Evolutionary conservation across 2,113 vertebrate genomes (phyloP).

Genomic region (Crotophaga sulcirostris): DNA sequence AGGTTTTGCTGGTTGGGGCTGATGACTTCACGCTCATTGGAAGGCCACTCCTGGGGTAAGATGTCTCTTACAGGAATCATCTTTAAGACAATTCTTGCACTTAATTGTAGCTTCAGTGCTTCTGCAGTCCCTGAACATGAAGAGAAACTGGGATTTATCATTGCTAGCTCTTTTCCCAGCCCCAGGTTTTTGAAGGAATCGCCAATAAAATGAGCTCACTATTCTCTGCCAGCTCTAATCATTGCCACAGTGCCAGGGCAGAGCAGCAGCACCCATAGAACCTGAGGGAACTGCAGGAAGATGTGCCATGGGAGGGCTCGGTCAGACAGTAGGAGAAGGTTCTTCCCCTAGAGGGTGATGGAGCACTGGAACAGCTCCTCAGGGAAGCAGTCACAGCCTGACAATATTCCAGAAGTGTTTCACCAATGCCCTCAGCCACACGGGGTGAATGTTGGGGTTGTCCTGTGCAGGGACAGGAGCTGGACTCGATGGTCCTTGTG

Average conservation of each 20-base stretch:
- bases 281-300: no score
- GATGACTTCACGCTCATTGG: conserved; percentile 85
- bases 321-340: no score
- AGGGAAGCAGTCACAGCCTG: no score
- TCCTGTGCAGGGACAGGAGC: no score
- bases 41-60: conserved; percentile 85
- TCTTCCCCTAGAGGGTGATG: no score
- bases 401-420: no score
- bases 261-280: not conserved
- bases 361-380: no score
- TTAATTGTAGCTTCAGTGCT: not conserved
- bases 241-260: not conserved
- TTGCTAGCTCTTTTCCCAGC: not conserved
- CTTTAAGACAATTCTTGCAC: not conserved
- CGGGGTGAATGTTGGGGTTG: no score
- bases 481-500: no score
- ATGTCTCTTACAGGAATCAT: not conserved
- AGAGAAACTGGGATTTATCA: not conserved
- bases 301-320: no score
- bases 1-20: conserved; percentile 87
- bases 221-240: not conserved
- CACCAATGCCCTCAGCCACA: no score
- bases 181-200: not conserved
- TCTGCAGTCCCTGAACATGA: not conserved
- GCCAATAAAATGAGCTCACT: fast-evolving